phyloP scores from a whole-genome alignment of 2,113 vertebrate genomes.

The Hypomesus transpacificus region DNA sequence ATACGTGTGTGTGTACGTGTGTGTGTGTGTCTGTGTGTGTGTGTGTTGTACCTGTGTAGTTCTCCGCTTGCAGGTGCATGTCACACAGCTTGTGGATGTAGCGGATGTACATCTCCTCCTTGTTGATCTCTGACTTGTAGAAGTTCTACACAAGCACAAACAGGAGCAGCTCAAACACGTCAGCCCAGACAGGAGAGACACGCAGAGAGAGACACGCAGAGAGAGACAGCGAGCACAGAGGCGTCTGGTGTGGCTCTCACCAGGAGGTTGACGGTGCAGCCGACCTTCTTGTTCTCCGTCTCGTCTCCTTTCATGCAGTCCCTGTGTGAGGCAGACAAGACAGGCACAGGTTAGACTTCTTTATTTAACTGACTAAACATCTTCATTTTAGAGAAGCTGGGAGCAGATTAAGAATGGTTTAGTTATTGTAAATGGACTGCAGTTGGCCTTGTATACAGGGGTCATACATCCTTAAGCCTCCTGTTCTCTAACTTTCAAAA shows the following conservation, averaged over 20 bases:
- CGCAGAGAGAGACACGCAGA: neutral
- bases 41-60: constrained; percentile 84
- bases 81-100: constrained; percentile 99
- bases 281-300: constrained; percentile 96
- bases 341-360: neutral
- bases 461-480: too few relatives aligned
- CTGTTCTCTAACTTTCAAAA: too few relatives aligned
- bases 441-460: too few relatives aligned
- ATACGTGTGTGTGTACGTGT: neutral
- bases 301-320: constrained; percentile 99
- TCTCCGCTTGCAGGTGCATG: constrained; percentile 96
- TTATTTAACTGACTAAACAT: too few relatives aligned
- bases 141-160: constrained; percentile 79
- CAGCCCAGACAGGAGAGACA: too few relatives aligned
- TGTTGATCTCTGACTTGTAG: constrained; percentile 98
- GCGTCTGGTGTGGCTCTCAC: constrained; percentile 64
- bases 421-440: too few relatives aligned
- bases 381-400: too few relatives aligned
- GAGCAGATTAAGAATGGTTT: too few relatives aligned
- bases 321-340: constrained; percentile 54
- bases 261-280: constrained; percentile 95
- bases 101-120: constrained; percentile 99
- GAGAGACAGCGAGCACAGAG: neutral
- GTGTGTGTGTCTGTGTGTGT: neutral
- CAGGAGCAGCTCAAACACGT: neutral